Base-by-base conservation (phyloP, 2,888 invertebrate species). In the Autographa pulchrina region DNA sequence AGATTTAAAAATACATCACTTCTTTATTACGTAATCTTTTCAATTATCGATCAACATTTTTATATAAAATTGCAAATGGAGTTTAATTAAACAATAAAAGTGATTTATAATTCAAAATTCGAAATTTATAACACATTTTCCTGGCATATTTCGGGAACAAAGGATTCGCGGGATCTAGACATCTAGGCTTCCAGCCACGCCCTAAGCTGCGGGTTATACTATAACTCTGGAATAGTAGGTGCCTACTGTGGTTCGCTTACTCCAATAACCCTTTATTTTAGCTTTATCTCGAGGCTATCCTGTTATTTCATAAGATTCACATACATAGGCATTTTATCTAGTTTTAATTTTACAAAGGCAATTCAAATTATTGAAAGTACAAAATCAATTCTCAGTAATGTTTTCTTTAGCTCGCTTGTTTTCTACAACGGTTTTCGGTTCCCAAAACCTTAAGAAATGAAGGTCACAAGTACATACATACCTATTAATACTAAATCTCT, bases 161-260 rank as follows among this genome's bases (percentile, higher is more conserved):
- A 48, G 48, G n/a, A 1, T n/a, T n/a, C 48, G 48, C n/a, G n/a
- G 48, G n/a, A 14, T 48, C 6, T n/a, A n/a, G 48, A 48, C 7
- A n/a, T 48, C 48, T 48, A 48, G 48, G n/a, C n/a, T 48, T 48
- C n/a, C 48, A 48, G 48, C 48, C 48, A 48, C 48, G 48, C 48
- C 48, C 48, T 6, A 48, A n/a, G 7, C n/a, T 48, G 48, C 48
- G 48, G 48, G 5, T 48, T n/a, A n/a, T n/a, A 1, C 48, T 48
- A 48, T n/a, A 5, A 48, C n/a, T n/a, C n/a, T 48, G 3, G 16
- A 14, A n/a, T n/a, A 48, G 41, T 13, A 41, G 41, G 41, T 25
- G 25, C 25, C 25, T 41, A 41, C 41, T 41, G n/a, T n/a, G n/a
- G 5, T 8, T 48, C n/a, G n/a, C 48, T n/a, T n/a, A 7, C 6